Base-by-base conservation (phyloP, 2,113 vertebrate species). In the Galeopterus variegatus region DNA sequence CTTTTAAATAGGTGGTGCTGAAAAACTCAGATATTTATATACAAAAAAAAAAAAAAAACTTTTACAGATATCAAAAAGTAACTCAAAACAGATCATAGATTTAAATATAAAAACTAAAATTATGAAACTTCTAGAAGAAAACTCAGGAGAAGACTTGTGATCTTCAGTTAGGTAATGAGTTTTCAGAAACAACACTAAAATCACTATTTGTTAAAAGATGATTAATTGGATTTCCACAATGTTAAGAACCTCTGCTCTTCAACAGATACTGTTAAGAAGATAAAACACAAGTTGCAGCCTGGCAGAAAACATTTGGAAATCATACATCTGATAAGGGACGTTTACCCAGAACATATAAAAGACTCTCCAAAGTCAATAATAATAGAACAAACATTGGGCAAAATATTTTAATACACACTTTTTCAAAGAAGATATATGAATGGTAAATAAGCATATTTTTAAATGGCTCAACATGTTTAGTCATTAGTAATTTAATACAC, bases 261-360 rank as follows among this genome's bases (percentile, higher is more conserved):
- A 56, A 90, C 54, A 92, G 48, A 18, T 52, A 92, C 13, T 58
- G 6, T 62, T 14, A 82, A 94, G 19, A 90, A 28, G 58, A 79
- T 84, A 80, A 92, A 92, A 65, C 36, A 41, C 7, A 88, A 89
- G 13, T 82, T 14, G 1, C 21, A 89, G 17, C 18, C 24, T 75
- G 21, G 23, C 17, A 64, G 21, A 89, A 82, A 96, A 92, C 85
- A 92, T 85, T 69, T 84, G 4, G 6, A n/a, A 84, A 92, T 69
- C 48, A 45, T 33, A 19, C 76, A 70, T 33, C 13, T 52, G 4
- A 45, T 62, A 54, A 95, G 89, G 41, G 31, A 54, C 15, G 3
- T 36, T 11, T 77, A 84, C 54, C 15, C 3, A 62, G 18, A 84
- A 54, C n/a, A 93, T 28, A 89, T 12, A 24, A 52, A 90, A 0